Base-by-base conservation (phyloP, 2,888 invertebrate genomes). In the Itoplectis maculator region DNA sequence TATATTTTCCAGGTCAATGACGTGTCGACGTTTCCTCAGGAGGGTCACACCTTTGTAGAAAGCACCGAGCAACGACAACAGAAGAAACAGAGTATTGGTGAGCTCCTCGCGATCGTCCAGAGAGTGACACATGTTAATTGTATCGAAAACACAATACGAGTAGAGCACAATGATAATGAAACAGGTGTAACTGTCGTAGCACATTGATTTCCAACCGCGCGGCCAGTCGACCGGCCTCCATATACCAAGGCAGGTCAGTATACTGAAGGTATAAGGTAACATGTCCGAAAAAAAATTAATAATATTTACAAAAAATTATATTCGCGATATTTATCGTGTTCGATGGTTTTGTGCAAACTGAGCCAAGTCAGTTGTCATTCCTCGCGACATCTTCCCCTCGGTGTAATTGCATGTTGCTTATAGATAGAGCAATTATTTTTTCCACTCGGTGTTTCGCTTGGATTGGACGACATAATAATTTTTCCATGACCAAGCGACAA, bases 1-100 rank as follows among this genome's bases (percentile, higher is more conserved):
- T 15, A 75, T 40, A 37, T 75, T 35, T 11, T 18, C 54, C 18
- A 75, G 18, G n/a, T 47, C 13, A n/a, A 66, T 75, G 11, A 75
- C 66, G 15, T 66, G 40, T n/a, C 66, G 9, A 0, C 66, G 65
- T 47, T 66, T 66, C 13, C 40, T 56, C 15, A 66, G 35, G 9
- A 75, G 15, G 13, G 23, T 40, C 23, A n/a, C 6, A 5, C 9
- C 20, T 75, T 75, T n/a, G 37, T 51, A 20, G 40, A 56, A n/a
- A 29, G 40, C 42, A 13, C 18, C 40, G 1, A 54, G 2, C 6
- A 40, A 9, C 40, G 69, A 40, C 6, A 69, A 9, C 18, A 54
- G 29, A 6, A 69, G 20, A 20, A 54, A 69, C 5, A 40, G 13
- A 5, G 18, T 20, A 40, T 69, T 18, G 20, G 23, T 54, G 20